Conservation (phyloP, 1,140 invertebrate genomes). For the Conus betulinus region DNA sequence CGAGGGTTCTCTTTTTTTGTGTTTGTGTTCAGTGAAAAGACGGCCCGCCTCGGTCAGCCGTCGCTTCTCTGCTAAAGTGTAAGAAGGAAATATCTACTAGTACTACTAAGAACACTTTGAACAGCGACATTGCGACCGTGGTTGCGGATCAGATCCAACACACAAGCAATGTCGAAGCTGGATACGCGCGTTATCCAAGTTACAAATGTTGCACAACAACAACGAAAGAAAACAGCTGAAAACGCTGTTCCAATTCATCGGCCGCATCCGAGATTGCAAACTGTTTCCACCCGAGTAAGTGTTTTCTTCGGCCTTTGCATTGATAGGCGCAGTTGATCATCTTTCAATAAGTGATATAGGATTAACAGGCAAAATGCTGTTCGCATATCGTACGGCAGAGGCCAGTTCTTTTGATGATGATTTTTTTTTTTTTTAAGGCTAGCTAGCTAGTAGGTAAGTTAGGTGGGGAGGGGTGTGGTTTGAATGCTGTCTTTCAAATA, state of each 20-base stretch:
- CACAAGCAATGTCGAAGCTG: slow-evolving; percentile 59
- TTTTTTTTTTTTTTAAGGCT: too few species aligned
- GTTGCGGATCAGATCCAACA: not conserved
- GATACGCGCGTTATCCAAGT: slow-evolving; percentile 89
- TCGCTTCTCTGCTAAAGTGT: too few species aligned
- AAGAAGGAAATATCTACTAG: not conserved
- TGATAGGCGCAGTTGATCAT: too few species aligned
- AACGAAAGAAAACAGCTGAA: slow-evolving; percentile 98
- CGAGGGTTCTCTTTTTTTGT: not conserved
- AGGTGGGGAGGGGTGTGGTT: too few species aligned
- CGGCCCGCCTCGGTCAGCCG: too few species aligned
- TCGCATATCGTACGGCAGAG: too few species aligned
- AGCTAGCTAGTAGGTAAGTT: too few species aligned
- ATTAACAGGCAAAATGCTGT: too few species aligned
- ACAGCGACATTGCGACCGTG: not conserved
- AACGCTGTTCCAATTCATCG: slow-evolving; percentile 96
- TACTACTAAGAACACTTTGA: not conserved
- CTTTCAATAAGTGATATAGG: too few species aligned
- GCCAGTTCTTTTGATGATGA: too few species aligned
- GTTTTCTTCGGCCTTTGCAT: not conserved
- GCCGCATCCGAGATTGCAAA: slow-evolving; percentile 96
- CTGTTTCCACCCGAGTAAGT: slow-evolving; percentile 91
- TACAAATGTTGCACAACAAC: slow-evolving; percentile 98
- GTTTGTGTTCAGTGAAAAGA: too few species aligned
- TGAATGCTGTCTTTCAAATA: too few species aligned